These are phyloP conservation scores for Conus canariensis DNA, from an alignment of 2,888 invertebrate genomes.

Conservation along the genomic window DNA sequence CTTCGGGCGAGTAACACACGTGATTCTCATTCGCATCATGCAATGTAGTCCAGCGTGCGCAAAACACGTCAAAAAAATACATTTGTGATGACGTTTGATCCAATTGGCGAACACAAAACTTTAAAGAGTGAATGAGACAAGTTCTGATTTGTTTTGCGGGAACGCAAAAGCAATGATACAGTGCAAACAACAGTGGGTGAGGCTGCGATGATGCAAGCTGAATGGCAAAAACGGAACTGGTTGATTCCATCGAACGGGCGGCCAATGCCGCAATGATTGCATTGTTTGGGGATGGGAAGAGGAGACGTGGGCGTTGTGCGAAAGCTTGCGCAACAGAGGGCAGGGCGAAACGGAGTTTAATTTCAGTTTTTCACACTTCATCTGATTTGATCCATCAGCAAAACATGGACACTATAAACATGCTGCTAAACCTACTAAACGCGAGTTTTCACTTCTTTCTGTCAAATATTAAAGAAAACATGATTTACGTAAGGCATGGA, in stretches of 20 bases:
- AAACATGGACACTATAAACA: neutral
- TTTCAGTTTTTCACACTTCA: too few relatives aligned
- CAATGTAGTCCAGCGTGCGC: constrained; percentile 39
- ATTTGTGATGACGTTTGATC: neutral
- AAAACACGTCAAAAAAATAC: constrained; percentile 16
- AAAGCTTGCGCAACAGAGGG: too few relatives aligned
- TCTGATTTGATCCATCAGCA: neutral
- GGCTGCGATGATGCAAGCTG: neutral
- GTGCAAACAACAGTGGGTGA: neutral
- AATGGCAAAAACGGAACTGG: too few relatives aligned
- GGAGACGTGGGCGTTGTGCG: neutral
- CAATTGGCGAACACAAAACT: neutral
- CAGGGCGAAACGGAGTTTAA: too few relatives aligned
- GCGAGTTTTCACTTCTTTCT: too few relatives aligned
- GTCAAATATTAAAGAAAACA: too few relatives aligned
- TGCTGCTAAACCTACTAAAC: neutral
- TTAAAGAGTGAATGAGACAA: neutral
- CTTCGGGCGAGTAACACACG: constrained; percentile 35
- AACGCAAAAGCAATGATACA: too few relatives aligned
- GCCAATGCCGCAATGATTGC: neutral
- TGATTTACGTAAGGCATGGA: neutral
- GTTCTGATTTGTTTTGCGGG: neutral
- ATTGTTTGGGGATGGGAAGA: neutral
- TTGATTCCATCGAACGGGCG: too few relatives aligned
- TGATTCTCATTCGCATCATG: constrained; percentile 41